phyloP scores from a whole-genome alignment of 2,888 invertebrate genomes.

The Lithosia quadra region DNA sequence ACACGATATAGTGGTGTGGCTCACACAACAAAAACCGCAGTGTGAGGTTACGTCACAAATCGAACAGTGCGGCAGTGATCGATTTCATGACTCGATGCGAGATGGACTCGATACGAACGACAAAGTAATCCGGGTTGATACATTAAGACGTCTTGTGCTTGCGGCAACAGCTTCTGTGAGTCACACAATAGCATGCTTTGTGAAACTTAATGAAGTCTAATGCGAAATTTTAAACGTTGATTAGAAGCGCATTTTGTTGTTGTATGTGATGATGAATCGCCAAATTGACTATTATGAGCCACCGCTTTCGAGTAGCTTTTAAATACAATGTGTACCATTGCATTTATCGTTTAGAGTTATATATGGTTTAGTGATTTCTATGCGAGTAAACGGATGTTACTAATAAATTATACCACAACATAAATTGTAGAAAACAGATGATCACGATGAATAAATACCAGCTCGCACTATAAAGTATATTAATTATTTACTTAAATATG shows the following conservation, averaged over 20 bases:
- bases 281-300: slow-evolving; percentile 19
- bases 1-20: slow-evolving; percentile 64
- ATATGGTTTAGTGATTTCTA: not conserved
- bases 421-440: too few relatives aligned
- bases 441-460: not conserved
- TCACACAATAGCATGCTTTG: slow-evolving; percentile 63
- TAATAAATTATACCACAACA: not conserved
- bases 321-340: not conserved
- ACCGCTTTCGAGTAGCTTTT: not conserved
- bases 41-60: slow-evolving; percentile 68
- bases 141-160: slow-evolving; percentile 63
- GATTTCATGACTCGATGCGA: slow-evolving; percentile 67
- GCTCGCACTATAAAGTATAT: not conserved
- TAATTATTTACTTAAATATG: not conserved
- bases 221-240: slow-evolving; percentile 54
- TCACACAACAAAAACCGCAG: slow-evolving; percentile 62
- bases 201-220: slow-evolving; percentile 63
- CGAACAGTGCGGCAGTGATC: slow-evolving; percentile 63
- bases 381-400: not conserved
- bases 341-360: not conserved
- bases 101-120: slow-evolving; percentile 59
- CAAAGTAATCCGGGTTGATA: slow-evolving; percentile 57
- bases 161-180: slow-evolving; percentile 59
- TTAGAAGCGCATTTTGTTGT: slow-evolving; percentile 53
- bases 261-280: slow-evolving; percentile 30